Conservation (phyloP, 2,888 invertebrate species). For the Dynastes maya region DNA sequence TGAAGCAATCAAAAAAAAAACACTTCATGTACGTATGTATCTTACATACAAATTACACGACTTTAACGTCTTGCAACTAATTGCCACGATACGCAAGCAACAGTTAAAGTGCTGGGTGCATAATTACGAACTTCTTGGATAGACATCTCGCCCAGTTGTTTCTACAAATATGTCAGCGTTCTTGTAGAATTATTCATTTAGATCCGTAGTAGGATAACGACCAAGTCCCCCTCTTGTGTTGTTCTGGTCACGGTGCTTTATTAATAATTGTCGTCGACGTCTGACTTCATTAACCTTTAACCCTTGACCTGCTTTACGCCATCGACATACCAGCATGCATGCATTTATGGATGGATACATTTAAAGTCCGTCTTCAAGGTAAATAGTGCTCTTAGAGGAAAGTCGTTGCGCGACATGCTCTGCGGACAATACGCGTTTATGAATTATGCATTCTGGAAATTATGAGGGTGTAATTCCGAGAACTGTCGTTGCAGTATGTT, state of each 20-base stretch:
- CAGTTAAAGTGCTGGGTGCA: too few relatives aligned
- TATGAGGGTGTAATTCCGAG: too few relatives aligned
- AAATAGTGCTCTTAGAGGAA: slow-evolving; percentile 9
- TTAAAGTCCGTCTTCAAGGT: slow-evolving; percentile 6
- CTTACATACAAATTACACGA: too few relatives aligned
- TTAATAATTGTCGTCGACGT: slow-evolving; percentile 42
- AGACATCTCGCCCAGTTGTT: background rate
- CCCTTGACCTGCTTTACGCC: slow-evolving; percentile 43
- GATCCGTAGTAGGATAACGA: background rate
- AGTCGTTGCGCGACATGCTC: background rate
- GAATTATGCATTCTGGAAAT: background rate
- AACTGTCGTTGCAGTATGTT: too few relatives aligned
- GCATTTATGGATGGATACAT: background rate
- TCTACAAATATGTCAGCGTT: background rate
- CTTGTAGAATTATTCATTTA: slow-evolving; percentile 22
- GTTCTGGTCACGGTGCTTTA: slow-evolving; percentile 16
- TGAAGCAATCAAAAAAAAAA: too few relatives aligned
- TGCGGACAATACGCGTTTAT: background rate
- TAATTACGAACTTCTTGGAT: background rate
- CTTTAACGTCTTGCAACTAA: too few relatives aligned
- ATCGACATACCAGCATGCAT: background rate
- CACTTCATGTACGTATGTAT: too few relatives aligned
- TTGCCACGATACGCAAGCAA: too few relatives aligned
- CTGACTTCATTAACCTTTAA: slow-evolving; percentile 49
- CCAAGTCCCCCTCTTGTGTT: background rate